Percentiles rank a stretch among this genome's conserved stretches.
These are phyloP conservation scores for Heteromyza rotundicornis DNA, from an alignment of 2,888 invertebrate genomes.

Conservation along the genomic window DNA sequence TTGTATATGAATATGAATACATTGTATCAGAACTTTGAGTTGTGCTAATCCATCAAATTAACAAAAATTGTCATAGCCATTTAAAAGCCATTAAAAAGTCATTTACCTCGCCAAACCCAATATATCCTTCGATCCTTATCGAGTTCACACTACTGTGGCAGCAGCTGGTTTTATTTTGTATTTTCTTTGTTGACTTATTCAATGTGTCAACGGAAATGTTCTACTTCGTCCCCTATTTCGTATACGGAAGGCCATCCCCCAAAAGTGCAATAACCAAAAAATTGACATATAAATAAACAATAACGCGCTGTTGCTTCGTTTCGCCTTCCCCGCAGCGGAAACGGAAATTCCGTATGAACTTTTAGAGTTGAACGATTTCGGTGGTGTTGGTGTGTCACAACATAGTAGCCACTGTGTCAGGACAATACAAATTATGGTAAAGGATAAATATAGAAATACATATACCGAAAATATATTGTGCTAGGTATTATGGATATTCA, in stretches of 20 bases:
- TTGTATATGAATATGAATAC: too few relatives aligned
- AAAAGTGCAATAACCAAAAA: background rate
- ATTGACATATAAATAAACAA: too few relatives aligned
- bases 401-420: too few relatives aligned
- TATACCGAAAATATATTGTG: too few relatives aligned
- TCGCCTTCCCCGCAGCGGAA: background rate
- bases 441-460: too few relatives aligned
- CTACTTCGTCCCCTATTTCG: background rate
- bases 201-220: background rate
- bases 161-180: background rate
- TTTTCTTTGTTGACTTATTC: background rate
- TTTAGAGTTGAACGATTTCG: too few relatives aligned
- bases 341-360: background rate
- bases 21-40: too few relatives aligned
- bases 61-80: background rate
- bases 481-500: background rate
- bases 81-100: constrained; percentile 9
- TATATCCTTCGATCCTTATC: too few relatives aligned
- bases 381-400: too few relatives aligned
- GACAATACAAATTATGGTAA: too few relatives aligned
- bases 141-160: background rate
- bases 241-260: background rate
- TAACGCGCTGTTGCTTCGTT: background rate
- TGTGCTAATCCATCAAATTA: too few relatives aligned
- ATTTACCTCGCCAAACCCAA: background rate